Evolutionary conservation across 92 coral and sea anemone genomes (phyloP), one percentile per base, ranked within the genome.

Genomic region (Epizoanthus scotinus): DNA sequence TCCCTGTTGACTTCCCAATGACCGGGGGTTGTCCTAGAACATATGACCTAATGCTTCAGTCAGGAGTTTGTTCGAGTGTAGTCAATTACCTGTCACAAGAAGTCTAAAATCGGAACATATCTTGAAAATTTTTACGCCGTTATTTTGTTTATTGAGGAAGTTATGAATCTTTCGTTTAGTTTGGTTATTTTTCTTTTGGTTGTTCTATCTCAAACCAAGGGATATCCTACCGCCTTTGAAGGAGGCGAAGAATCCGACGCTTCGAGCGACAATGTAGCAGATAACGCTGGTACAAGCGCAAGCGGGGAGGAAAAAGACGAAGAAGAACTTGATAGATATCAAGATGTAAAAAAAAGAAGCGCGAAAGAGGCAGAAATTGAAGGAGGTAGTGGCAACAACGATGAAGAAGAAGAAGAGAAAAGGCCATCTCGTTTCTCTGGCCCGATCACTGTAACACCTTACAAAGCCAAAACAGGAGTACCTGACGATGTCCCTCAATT

Each of bases 361-460:
- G 57, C 47, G 19, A 42, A 42, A 75, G 81, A 75, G 7, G 67
- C 38, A 57, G 55, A 59, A 59, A 66, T n/a, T 8, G 10, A 74
- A n/a, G 80, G 34, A 31, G 57, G 61, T 10, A 72, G 78, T 54
- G 44, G 78, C 8, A 27, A 24, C 22, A 15, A 54, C 2, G 15
- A 72, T 9, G 78, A 72, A 40, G 42, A 22, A 12, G 78, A 72
- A 40, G 42, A 22, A 12, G 24, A 72, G 3, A 31, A 72, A 8
- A 17, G 17, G 17, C 63, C 29, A 6, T 53, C 80, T 57, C 18
- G 60, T n/a, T 13, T 22, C 21, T 34, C 28, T 12, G 80, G 80
- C 20, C 80, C 80, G 5, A 58, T 74, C 67, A 74, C 80, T 13
- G 80, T 74, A 13, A 74, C 80, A 18, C 80, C 80, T 2, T 74